Evolutionary conservation across 2,797 vertebrate species (phyloP).

Genomic region (Apodemus agrarius): DNA sequence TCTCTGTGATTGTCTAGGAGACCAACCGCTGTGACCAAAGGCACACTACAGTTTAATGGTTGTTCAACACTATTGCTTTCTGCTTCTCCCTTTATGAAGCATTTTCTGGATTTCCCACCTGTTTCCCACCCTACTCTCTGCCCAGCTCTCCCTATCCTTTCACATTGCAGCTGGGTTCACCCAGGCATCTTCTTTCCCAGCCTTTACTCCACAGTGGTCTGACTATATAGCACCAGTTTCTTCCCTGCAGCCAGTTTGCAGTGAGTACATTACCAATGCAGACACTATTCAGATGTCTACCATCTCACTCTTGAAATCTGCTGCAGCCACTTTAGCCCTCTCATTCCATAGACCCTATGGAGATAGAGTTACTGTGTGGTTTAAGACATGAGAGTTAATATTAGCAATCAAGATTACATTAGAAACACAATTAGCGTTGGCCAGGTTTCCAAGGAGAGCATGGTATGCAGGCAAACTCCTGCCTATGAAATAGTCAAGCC

Average conservation of each 20-base stretch:
- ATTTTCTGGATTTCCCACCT: no score
- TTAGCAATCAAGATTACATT: neutral
- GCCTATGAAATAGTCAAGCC: neutral
- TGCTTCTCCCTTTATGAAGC: neutral
- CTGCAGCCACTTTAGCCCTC: neutral
- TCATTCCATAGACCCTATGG: no score
- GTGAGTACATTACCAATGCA: neutral
- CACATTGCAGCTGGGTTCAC: no score
- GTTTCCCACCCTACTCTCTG: no score
- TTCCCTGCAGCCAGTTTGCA: no score
- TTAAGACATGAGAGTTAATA: neutral
- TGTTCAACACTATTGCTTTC: neutral
- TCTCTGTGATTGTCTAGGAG: neutral
- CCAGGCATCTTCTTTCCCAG: no score
- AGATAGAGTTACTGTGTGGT: neutral
- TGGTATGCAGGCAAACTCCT: neutral
- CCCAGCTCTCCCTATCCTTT: no score
- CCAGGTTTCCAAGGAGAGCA: neutral
- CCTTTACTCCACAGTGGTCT: neutral
- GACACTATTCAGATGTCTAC: neutral
- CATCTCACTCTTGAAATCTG: neutral
- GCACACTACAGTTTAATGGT: neutral
- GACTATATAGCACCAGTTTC: neutral
- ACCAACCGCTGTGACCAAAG: neutral
- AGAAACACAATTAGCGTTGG: neutral